phyloP scores from a whole-genome alignment of 2,113 vertebrate genomes.

The Sphyrna mokarran region DNA sequence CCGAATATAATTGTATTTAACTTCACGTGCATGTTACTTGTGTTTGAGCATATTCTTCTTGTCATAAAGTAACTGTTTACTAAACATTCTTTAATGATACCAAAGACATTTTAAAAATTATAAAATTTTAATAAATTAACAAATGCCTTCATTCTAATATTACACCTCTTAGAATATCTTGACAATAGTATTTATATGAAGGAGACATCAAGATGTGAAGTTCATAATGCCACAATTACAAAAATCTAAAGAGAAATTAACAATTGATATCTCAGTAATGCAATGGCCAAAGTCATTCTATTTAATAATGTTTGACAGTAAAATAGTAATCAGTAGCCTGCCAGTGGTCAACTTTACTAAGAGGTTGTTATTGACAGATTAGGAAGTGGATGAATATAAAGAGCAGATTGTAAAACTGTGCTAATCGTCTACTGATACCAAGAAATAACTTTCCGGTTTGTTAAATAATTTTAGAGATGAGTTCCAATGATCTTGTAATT shows the following conservation, averaged over 20 bases:
- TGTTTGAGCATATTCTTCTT: neutral
- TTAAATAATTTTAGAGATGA: neutral
- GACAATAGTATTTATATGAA: neutral
- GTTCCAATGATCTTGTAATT: neutral
- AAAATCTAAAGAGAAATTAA: neutral
- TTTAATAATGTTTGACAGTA: neutral
- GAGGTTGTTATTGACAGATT: neutral
- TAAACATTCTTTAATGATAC: neutral
- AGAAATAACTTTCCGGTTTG: neutral
- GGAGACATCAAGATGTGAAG: neutral
- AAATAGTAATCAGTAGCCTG: neutral
- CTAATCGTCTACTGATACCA: neutral
- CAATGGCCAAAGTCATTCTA: neutral
- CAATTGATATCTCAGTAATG: neutral
- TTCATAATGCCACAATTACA: neutral
- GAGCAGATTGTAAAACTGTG: neutral
- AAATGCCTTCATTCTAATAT: neutral
- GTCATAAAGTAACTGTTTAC: neutral
- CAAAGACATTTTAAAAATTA: neutral
- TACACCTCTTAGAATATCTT: neutral
- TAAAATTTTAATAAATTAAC: neutral
- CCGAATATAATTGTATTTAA: neutral
- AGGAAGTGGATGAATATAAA: neutral
- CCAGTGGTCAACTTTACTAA: constrained; percentile 9
- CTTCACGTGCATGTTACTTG: too few relatives aligned